phyloP scores from a whole-genome alignment of 2,113 vertebrate species.

The Scomber japonicus region DNA sequence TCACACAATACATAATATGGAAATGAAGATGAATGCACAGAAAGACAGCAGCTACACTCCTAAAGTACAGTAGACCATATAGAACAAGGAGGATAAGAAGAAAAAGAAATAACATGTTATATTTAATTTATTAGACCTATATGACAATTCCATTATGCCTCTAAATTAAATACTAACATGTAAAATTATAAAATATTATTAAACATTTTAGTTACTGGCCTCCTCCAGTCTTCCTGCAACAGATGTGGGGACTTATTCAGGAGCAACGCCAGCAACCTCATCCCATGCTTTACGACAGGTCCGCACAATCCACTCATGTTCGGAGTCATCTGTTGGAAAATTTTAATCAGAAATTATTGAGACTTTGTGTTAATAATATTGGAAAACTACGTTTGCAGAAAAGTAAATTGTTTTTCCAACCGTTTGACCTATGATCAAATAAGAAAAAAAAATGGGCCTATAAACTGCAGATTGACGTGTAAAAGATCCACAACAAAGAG shows the following conservation, averaged over 20 bases:
- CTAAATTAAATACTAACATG: background rate
- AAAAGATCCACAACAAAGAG: constrained; percentile 12
- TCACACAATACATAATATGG: background rate
- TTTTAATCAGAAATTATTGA: constrained; percentile 14
- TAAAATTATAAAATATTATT: background rate
- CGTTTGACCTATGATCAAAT: background rate
- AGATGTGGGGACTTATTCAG: constrained; percentile 18
- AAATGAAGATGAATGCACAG: background rate
- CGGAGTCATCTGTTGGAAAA: constrained; percentile 86
- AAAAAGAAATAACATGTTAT: background rate
- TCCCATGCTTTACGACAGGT: constrained; percentile 90
- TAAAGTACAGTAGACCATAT: no score
- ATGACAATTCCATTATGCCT: background rate
- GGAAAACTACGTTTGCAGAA: background rate
- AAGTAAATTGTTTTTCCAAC: background rate
- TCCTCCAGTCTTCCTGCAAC: constrained; percentile 19
- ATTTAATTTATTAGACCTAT: background rate
- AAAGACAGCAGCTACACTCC: background rate
- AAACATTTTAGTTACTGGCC: constrained; percentile 5
- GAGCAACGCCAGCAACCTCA: constrained; percentile 56
- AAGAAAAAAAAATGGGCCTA: background rate
- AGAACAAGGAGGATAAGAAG: background rate
- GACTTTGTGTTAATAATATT: background rate
- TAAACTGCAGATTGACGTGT: constrained; percentile 1
- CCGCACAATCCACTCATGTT: constrained; percentile 91